Evolutionary conservation across 2,888 invertebrate species (phyloP).

Genomic region (Dusona sp.): DNA sequence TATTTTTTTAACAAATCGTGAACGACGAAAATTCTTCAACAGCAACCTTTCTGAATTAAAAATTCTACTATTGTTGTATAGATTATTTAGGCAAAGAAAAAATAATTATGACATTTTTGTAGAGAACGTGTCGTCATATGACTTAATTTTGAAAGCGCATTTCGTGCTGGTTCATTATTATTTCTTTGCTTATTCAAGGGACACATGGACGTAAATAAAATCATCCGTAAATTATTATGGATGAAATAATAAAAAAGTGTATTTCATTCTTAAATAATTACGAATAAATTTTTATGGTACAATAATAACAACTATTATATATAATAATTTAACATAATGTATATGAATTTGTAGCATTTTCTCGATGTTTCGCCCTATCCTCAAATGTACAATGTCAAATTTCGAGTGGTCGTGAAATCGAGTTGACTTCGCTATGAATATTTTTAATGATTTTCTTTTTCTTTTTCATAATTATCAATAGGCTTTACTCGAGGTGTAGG

Average conservation of each 20-base stretch:
- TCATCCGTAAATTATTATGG: conserved; percentile 1
- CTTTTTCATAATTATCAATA: background rate
- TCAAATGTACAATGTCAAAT: conserved; percentile 25
- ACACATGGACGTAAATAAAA: conserved; percentile 1
- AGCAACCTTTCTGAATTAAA: background rate
- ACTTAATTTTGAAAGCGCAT: background rate
- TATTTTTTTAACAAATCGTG: background rate
- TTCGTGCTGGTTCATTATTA: background rate
- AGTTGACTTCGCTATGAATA: conserved; percentile 7
- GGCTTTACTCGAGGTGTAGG: background rate
- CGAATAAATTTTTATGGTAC: conserved; percentile 39
- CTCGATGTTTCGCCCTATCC: conserved; percentile 25
- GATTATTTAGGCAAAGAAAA: background rate
- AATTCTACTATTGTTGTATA: background rate
- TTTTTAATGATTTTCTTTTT: conserved; percentile 6
- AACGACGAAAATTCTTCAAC: no score
- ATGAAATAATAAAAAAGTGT: conserved; percentile 44
- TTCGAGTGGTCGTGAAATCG: conserved; percentile 20
- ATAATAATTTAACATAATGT: conserved; percentile 48
- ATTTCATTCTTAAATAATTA: conserved; percentile 51
- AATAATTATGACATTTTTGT: background rate
- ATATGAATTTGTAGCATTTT: conserved; percentile 37
- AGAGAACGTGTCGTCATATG: no score
- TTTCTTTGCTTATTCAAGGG: background rate
- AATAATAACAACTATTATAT: conserved; percentile 45